Evolutionary conservation across 2,888 invertebrate genomes (phyloP).

Genomic region (Heliconius ethilla): DNA sequence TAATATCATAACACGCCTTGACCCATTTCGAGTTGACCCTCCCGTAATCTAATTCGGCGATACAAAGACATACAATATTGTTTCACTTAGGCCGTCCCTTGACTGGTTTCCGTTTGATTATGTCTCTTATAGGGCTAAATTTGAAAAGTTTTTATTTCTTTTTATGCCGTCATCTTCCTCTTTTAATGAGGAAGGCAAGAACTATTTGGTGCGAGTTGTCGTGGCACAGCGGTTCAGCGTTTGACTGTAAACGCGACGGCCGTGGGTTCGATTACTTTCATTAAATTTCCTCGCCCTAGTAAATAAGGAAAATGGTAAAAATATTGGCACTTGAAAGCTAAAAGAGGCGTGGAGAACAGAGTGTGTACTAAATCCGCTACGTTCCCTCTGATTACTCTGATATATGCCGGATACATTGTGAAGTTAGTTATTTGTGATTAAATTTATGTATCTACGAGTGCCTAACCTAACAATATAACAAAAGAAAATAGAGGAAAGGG

Average conservation of each 20-base stretch:
- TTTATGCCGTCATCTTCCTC: background rate
- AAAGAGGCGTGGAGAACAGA: no score
- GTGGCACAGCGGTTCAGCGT: background rate
- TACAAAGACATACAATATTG: slow-evolving; percentile 38
- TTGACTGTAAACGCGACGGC: background rate
- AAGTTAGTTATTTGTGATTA: no score
- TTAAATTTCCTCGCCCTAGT: background rate
- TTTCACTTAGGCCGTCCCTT: slow-evolving; percentile 22
- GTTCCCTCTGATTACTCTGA: no score
- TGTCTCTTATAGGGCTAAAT: background rate
- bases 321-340: no score
- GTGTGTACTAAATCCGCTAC: no score
- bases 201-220: no score
- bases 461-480: no score
- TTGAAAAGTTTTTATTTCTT: slow-evolving; percentile 17
- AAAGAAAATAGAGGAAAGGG: no score
- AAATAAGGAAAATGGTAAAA: no score
- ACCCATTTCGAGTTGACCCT: slow-evolving; percentile 49
- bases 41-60: slow-evolving; percentile 39
- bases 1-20: slow-evolving; percentile 48
- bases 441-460: no score
- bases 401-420: no score
- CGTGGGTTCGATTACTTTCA: background rate
- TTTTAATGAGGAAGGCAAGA: background rate
- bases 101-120: slow-evolving; percentile 13